Conservation (phyloP, 1,140 invertebrate genomes). For the Lanistes nyassanus region DNA sequence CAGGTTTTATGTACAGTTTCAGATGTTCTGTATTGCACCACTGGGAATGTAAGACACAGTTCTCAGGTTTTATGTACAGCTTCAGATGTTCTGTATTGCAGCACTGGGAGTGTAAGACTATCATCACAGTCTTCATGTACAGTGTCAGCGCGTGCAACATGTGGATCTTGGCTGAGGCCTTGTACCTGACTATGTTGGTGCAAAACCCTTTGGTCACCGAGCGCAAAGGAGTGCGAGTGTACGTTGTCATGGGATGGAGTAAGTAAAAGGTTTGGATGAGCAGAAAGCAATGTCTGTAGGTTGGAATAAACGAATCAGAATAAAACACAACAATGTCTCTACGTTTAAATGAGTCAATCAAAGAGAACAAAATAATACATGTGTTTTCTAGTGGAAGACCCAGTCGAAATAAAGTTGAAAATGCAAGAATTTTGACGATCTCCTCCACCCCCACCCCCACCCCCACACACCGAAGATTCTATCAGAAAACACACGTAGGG, state of each 20-base stretch:
- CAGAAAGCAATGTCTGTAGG: too few species aligned
- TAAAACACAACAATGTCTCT: too few species aligned
- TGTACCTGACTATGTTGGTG: conserved; percentile 81
- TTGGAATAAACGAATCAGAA: not conserved
- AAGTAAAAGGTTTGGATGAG: conserved; percentile 62
- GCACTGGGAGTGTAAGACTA: conserved; percentile 77
- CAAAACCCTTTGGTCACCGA: conserved; percentile 80
- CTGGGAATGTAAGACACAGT: conserved; percentile 72
- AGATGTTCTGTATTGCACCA: conserved; percentile 61
- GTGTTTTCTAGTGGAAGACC: too few species aligned
- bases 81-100: conserved; percentile 76
- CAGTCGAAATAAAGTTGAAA: too few species aligned
- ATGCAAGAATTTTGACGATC: too few species aligned
- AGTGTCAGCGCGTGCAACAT: conserved; percentile 80
- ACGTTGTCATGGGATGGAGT: conserved; percentile 82
- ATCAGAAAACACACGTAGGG: too few species aligned
- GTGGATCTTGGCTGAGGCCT: conserved; percentile 82
- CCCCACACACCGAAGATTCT: too few species aligned
- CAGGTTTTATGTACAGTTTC: conserved; percentile 77
- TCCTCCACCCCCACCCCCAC: too few species aligned
- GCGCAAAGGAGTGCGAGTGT: conserved; percentile 74
- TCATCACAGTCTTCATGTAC: conserved; percentile 78
- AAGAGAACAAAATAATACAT: too few species aligned
- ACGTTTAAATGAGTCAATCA: too few species aligned
- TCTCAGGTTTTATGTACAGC: conserved; percentile 77